Conservation (phyloP, 2,888 invertebrate species). For the Entomobrya multifasciata region DNA sequence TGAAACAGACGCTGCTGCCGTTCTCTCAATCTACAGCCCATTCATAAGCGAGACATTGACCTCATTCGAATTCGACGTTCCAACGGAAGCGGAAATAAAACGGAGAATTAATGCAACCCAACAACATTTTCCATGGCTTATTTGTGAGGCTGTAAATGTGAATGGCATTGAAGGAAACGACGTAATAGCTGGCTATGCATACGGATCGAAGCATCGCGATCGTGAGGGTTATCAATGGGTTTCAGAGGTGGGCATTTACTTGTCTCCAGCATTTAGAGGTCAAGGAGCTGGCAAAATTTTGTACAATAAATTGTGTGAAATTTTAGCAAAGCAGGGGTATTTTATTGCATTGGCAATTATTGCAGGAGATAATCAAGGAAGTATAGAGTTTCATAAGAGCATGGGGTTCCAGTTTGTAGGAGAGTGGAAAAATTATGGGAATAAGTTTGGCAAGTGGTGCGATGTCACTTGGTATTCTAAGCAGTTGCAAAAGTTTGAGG, state of each 20-base stretch:
- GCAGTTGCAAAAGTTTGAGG: conserved; percentile 41
- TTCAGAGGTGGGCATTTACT: conserved; percentile 49
- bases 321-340: conserved; percentile 63
- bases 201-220: conserved; percentile 54
- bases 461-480: conserved; percentile 61
- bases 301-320: conserved; percentile 58
- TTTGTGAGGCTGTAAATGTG: conserved; percentile 41
- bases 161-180: conserved; percentile 10
- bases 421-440: conserved; percentile 56
- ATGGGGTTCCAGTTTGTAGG: conserved; percentile 38
- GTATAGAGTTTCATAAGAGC: conserved; percentile 54
- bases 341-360: conserved; percentile 52
- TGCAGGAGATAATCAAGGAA: conserved; percentile 34
- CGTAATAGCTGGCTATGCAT: conserved; percentile 51
- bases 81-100: conserved; percentile 60
- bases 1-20: conserved; percentile 35
- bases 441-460: conserved; percentile 69
- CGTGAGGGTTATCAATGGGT: conserved; percentile 68
- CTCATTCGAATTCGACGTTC: conserved; percentile 68
- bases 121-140: conserved; percentile 60
- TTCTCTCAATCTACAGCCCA: conserved; percentile 67
- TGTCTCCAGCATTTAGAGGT: conserved; percentile 28
- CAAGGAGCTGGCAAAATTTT: conserved; percentile 44
- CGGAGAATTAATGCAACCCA: conserved; percentile 40
- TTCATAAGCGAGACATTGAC: conserved; percentile 50